These are phyloP conservation scores for Troides helena DNA, from an alignment of 2,888 invertebrate species.

Conservation along the genomic window DNA sequence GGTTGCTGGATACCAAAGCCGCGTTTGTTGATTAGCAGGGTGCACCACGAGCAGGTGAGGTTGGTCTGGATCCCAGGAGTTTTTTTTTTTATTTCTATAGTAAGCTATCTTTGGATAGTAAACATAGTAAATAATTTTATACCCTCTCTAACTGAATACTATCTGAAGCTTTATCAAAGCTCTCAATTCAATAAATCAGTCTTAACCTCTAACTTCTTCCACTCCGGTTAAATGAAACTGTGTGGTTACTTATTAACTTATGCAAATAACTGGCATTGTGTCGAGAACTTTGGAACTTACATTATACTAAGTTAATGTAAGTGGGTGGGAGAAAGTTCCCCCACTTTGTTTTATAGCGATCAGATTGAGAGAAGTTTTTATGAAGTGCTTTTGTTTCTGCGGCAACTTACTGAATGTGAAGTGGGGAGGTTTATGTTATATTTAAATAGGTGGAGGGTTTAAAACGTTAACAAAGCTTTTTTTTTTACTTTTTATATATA, in stretches of 20 bases:
- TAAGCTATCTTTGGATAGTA: too few relatives aligned
- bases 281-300: conserved; percentile 17
- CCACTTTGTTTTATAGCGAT: conserved; percentile 22
- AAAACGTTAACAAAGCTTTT: too few relatives aligned
- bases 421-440: too few relatives aligned
- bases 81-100: too few relatives aligned
- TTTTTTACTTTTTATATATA: too few relatives aligned
- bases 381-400: conserved; percentile 19
- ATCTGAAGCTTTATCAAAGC: not conserved
- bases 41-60: too few relatives aligned
- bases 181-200: not conserved
- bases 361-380: conserved; percentile 17
- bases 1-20: too few relatives aligned
- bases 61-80: too few relatives aligned
- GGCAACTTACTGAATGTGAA: conserved; percentile 3
- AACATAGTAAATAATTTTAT: too few relatives aligned
- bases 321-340: not conserved
- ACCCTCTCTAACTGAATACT: too few relatives aligned
- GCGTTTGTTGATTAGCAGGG: too few relatives aligned
- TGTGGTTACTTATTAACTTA: conserved; percentile 5
- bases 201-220: not conserved
- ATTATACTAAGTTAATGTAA: conserved; percentile 14
- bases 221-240: conserved; percentile 9
- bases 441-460: too few relatives aligned
- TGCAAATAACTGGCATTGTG: conserved; percentile 1